Evolutionary conservation across 2,113 vertebrate species (phyloP).

Genomic region (Ceyx cyanopectus): DNA sequence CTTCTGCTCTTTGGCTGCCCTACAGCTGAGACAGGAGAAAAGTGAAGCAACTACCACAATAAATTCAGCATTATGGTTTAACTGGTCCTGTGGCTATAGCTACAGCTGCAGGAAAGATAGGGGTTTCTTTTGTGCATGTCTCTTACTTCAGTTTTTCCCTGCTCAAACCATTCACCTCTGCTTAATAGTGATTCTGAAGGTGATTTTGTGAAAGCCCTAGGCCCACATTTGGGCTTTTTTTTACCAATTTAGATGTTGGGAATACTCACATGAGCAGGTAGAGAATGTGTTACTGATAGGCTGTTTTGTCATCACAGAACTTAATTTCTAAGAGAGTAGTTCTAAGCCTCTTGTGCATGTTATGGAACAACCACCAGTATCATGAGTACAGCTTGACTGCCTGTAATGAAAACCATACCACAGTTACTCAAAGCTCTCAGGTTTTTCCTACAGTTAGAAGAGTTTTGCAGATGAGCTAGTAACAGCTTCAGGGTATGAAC

Average conservation of each 20-base stretch:
- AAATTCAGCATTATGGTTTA: neutral
- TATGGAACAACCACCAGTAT: neutral
- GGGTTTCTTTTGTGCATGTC: neutral
- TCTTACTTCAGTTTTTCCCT: neutral
- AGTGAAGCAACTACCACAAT: neutral
- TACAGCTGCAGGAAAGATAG: neutral
- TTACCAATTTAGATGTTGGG: neutral
- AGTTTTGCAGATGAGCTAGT: neutral
- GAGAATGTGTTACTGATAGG: neutral
- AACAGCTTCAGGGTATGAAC: neutral
- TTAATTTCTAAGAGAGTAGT: neutral
- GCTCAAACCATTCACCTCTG: neutral
- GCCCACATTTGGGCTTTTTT: neutral
- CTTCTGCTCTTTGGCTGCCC: neutral
- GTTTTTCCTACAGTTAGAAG: neutral
- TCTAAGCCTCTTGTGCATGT: neutral
- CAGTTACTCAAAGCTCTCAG: neutral
- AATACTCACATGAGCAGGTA: neutral
- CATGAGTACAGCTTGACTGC: neutral
- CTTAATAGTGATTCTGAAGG: neutral
- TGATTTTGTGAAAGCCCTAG: neutral
- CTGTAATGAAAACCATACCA: neutral
- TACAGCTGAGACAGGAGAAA: neutral
- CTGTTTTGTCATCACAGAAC: neutral
- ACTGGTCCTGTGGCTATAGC: neutral